Evolutionary conservation across 23 tunicate genomes (phyloP).

Genomic region (Trididemnum miniatum): DNA sequence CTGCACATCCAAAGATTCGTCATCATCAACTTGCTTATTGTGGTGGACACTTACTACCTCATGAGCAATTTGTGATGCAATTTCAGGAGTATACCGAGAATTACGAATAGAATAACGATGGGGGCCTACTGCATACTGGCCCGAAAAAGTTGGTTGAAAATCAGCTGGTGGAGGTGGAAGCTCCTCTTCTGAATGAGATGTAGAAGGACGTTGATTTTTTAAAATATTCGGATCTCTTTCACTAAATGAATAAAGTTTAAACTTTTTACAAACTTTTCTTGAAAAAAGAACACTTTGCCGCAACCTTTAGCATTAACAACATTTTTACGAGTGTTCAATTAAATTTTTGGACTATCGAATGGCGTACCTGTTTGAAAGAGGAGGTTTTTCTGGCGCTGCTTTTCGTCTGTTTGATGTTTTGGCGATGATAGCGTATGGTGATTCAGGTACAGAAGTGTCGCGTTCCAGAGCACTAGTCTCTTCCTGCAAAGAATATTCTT

Average conservation of each 20-base stretch:
- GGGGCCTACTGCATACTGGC: constrained; percentile 18
- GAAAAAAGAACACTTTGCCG: too few species aligned
- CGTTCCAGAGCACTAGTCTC: too few species aligned
- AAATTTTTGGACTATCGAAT: too few species aligned
- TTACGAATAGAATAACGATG: constrained; percentile 14
- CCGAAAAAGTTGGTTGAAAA: not conserved
- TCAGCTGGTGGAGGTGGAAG: not conserved
- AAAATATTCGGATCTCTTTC: too few species aligned
- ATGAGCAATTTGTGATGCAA: constrained; percentile 30
- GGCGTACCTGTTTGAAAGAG: not conserved
- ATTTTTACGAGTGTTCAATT: too few species aligned
- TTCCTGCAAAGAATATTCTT: too few species aligned
- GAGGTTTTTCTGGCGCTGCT: not conserved
- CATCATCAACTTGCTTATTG: not conserved
- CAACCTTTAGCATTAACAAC: too few species aligned
- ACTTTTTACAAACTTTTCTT: too few species aligned
- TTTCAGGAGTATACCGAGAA: constrained; percentile 3
- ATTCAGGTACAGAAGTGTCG: too few species aligned
- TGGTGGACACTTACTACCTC: not conserved
- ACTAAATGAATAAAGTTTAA: too few species aligned
- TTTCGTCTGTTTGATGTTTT: not conserved
- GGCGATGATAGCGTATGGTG: not conserved
- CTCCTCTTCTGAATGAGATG: too few species aligned
- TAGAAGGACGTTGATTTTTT: too few species aligned
- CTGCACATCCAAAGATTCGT: not conserved